Evolutionary conservation across 2,797 vertebrate species (phyloP), one percentile per base, ranked within the genome.

Genomic region (Pipistrellus pipistrellus): DNA sequence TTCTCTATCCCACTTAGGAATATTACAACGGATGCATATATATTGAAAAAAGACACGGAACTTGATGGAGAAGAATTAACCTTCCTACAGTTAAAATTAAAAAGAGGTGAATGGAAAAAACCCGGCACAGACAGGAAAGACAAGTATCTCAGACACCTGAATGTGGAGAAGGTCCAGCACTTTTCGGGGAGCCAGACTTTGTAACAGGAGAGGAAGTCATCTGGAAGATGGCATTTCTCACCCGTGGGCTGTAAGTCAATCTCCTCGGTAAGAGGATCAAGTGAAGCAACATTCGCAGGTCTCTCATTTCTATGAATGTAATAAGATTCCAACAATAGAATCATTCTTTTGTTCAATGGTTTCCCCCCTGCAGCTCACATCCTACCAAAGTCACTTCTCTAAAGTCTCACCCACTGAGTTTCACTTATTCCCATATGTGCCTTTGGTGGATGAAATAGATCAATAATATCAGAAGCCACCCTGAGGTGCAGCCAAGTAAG

Each of bases 171-270:
- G 66, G 59, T 82, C 94, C 64, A 95, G 66, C 89, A 35, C 88
- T 97, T 85, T 78, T 87, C 83, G 94, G 94, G 88, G 76, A 94
- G 81, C 30, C 90, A 95, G 88, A 55, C 81, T 91, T 62, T 91
- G 92, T 96, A 98, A 96, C 0, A 64, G 46, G 95, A 97, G 92
- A 95, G 77, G 69, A 97, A 97, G 93, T 96, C 30, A 94, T 95
- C 80, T 96, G 94, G 91, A 97, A 97, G 97, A 97, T 20, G 8
- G 38, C 44, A 75, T 93, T 97, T 91, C 84, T 96, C 92, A 81
- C 89, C 95, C 48, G 51, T 62, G n/a, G 64, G 21, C 53, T 97
- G 41, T 69, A 91, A 97, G 78, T 66, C 46, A 59, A 18, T 91
- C 53, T 97, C 88, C 77, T 20, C 44, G 71, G 75, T 84, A 94